These are phyloP conservation scores for Clupea harengus DNA, from an alignment of 2,113 vertebrate genomes.

Conservation along the genomic window DNA sequence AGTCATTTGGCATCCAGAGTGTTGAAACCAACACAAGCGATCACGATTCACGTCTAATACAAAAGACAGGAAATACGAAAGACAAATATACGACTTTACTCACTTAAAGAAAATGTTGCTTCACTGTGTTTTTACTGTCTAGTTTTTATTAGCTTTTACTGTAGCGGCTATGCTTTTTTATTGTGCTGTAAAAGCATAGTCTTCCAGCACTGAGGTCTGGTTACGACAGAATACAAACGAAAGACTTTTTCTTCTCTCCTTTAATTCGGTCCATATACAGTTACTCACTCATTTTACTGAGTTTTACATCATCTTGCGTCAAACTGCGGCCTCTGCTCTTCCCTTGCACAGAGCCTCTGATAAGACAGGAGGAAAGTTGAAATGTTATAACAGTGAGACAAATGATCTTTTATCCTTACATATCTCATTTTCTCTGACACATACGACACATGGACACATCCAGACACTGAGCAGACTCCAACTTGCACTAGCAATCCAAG, in stretches of 20 bases:
- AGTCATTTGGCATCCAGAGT: not conserved
- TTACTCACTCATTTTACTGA: not conserved
- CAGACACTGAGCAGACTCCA: not conserved
- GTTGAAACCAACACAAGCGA: not conserved
- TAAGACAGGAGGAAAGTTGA: not conserved
- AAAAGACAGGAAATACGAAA: not conserved
- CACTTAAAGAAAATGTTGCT: not conserved
- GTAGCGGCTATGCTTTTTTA: not conserved
- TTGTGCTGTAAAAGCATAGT: not conserved
- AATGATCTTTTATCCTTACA: not conserved
- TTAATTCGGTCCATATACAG: not conserved
- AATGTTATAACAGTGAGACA: not conserved
- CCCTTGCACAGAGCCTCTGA: not conserved
- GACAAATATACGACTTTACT: not conserved
- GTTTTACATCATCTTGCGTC: not conserved
- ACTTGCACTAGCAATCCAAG: not conserved
- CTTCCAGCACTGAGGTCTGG: not conserved
- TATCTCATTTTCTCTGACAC: not conserved
- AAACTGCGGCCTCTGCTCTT: not conserved
- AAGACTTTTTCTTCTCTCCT: not conserved
- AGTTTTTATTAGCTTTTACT: not conserved
- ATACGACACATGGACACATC: not conserved
- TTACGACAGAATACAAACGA: not conserved
- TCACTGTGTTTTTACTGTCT: not conserved
- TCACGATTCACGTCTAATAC: not conserved